A percentile compares a stretch with the other conserved stretches of the same genome.
Conservation (phyloP, 2,797 vertebrate genomes). For the Melopsittacus undulatus region DNA sequence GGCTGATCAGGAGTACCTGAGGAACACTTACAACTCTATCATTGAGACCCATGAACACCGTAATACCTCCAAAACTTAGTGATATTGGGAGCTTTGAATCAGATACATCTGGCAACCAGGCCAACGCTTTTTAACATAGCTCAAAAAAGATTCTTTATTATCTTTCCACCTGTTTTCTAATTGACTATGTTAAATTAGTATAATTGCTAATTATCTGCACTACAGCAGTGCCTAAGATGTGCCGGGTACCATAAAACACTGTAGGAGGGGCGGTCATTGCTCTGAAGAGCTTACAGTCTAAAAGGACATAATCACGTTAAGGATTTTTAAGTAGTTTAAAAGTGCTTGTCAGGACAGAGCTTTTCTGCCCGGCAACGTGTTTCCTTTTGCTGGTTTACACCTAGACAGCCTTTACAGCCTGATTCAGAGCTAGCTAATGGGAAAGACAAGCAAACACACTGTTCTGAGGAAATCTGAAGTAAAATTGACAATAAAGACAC, state of each 20-base stretch:
- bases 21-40: not conserved
- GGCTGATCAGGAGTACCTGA: not conserved
- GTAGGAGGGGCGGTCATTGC: not conserved
- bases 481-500: not conserved
- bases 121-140: not conserved
- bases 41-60: not conserved
- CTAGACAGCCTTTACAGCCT: not conserved
- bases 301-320: constrained; percentile 34
- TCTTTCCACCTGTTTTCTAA: constrained; percentile 36
- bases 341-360: constrained; percentile 42
- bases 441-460: not conserved
- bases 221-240: not conserved
- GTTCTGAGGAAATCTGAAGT: not conserved
- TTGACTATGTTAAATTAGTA: not conserved
- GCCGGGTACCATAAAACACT: not conserved
- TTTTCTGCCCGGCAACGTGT: not conserved
- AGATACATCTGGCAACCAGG: not conserved
- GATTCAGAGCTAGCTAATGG: not conserved
- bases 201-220: not conserved
- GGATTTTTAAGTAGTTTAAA: constrained; percentile 55
- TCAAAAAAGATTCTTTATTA: not conserved
- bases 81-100: not conserved
- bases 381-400: not conserved
- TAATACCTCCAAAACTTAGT: not conserved
- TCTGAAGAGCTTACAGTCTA: constrained; percentile 35